A percentile compares a stretch with the other conserved stretches of the same genome.
phyloP scores from a whole-genome alignment of 2,113 vertebrate genomes.

The Protobothrops flavoviridis region DNA sequence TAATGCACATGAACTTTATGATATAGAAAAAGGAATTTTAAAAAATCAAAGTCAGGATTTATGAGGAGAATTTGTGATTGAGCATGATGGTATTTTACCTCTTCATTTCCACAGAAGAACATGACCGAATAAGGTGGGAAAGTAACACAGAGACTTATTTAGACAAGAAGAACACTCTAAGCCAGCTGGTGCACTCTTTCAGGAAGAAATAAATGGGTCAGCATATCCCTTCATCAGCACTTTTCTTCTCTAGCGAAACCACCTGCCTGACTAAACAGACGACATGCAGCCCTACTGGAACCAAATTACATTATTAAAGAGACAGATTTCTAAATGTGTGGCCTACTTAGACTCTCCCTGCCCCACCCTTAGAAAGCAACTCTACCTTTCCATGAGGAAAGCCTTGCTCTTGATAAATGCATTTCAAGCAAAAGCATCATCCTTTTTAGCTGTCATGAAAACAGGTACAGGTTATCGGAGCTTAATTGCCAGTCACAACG shows the following conservation, averaged over 20 bases:
- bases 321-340: slow-evolving; percentile 50
- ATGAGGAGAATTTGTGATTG: slow-evolving; percentile 1
- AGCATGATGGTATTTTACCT: slow-evolving; percentile 50
- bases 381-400: background rate
- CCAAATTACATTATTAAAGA: slow-evolving; percentile 73
- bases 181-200: slow-evolving; percentile 75
- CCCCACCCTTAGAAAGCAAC: slow-evolving; percentile 2
- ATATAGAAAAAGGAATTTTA: background rate
- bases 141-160: slow-evolving; percentile 51
- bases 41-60: slow-evolving; percentile 8
- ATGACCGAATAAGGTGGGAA: slow-evolving; percentile 41
- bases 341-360: slow-evolving; percentile 41
- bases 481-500: background rate
- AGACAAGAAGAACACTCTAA: slow-evolving; percentile 50
- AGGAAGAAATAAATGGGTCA: slow-evolving; percentile 87
- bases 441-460: background rate
- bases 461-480: background rate
- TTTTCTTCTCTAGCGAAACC: slow-evolving; percentile 66
- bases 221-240: slow-evolving; percentile 81
- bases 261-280: slow-evolving; percentile 75
- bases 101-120: slow-evolving; percentile 43
- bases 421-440: background rate
- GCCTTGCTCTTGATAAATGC: background rate
- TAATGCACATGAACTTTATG: rapidly evolving
- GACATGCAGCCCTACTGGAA: slow-evolving; percentile 50